Conservation (phyloP, 2,113 vertebrate genomes). For the Progne subis region DNA sequence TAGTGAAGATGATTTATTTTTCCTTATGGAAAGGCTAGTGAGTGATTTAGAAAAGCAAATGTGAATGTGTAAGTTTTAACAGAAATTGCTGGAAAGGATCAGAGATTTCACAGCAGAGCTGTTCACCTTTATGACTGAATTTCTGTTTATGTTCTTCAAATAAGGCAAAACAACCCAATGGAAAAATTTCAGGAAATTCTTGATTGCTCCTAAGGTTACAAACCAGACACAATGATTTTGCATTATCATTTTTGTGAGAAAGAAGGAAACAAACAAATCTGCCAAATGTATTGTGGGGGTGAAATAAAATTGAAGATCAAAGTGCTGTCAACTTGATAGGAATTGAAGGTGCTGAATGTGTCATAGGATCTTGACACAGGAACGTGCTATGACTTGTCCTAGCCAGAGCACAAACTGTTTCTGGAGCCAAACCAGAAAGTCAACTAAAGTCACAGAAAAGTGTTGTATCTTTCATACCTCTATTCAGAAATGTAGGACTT, state of each 20-base stretch:
- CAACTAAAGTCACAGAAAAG: background rate
- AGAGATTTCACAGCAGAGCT: background rate
- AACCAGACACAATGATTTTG: constrained; percentile 30
- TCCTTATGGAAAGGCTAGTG: constrained; percentile 1
- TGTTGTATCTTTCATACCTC: background rate
- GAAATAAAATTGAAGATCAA: background rate
- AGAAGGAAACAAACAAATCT: constrained; percentile 39
- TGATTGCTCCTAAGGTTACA: constrained; percentile 47
- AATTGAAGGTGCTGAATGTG: background rate
- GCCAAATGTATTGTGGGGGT: background rate
- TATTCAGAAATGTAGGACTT: background rate
- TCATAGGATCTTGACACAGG: background rate
- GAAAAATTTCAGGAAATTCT: constrained; percentile 56
- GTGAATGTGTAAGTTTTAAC: background rate
- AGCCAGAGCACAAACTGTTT: background rate
- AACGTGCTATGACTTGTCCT: background rate
- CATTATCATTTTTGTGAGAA: constrained; percentile 30
- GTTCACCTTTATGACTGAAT: background rate
- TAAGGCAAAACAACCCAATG: background rate
- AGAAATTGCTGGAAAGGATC: constrained; percentile 4
- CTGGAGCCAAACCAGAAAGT: background rate
- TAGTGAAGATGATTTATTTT: constrained; percentile 54
- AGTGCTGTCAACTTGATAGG: background rate
- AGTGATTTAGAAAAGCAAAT: constrained; percentile 36
- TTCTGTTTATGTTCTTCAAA: constrained; percentile 54